Conservation (phyloP, 2,113 vertebrate genomes). For the Archocentrus centrarchus region DNA sequence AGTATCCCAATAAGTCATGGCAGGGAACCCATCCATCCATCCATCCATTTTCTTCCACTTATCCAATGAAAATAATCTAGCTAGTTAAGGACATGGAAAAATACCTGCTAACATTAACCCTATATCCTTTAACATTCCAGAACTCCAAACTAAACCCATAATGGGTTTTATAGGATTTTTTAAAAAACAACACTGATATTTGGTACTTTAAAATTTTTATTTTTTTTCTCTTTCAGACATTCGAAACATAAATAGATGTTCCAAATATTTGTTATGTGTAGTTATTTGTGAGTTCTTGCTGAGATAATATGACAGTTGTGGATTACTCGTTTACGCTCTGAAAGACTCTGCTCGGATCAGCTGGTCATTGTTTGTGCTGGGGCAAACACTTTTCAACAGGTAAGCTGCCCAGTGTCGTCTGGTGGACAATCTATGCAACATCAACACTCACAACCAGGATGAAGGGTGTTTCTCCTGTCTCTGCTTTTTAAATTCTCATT, state of each 20-base stretch:
- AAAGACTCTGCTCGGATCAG: no score
- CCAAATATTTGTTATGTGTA: not conserved
- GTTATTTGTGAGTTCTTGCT: not conserved
- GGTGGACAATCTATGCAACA: conserved; percentile 4
- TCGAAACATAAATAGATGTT: not conserved
- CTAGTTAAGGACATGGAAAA: not conserved
- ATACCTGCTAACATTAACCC: not conserved
- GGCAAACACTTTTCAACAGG: not conserved
- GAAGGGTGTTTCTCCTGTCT: not conserved
- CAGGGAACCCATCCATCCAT: not conserved
- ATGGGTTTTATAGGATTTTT: not conserved
- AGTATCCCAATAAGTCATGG: not conserved
- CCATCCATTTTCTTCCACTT: no score
- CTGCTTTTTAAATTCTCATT: not conserved
- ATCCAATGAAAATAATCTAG: not conserved
- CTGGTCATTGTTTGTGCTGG: not conserved
- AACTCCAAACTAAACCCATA: not conserved
- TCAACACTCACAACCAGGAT: not conserved
- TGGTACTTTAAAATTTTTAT: not conserved
- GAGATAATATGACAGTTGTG: no score
- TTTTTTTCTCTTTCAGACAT: not conserved
- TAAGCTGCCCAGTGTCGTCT: not conserved
- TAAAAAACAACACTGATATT: not conserved
- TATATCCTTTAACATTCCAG: not conserved
- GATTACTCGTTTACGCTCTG: no score